A percentile compares a stretch with the other conserved stretches of the same genome.
Evolutionary conservation across 1,140 invertebrate species (phyloP).

Genomic region (Drosophila ironensis): DNA sequence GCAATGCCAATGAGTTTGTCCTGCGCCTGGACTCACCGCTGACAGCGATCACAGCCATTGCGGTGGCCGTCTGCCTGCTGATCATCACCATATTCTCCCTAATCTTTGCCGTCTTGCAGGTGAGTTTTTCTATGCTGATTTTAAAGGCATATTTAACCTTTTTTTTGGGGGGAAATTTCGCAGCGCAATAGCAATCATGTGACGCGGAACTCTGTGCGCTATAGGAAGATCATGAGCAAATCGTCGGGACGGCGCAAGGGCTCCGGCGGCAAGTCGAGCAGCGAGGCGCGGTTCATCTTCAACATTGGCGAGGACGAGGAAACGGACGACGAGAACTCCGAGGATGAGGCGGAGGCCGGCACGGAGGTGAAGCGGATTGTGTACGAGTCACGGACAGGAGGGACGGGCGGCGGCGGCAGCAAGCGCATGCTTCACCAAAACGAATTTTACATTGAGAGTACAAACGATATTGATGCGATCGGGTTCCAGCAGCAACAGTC

Average conservation of each 20-base stretch:
- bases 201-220: slow-evolving; percentile 60
- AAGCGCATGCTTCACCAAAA: slow-evolving; percentile 48
- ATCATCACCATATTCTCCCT: slow-evolving; percentile 86
- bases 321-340: slow-evolving; percentile 53
- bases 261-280: slow-evolving; percentile 13
- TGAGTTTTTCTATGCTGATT: slow-evolving; percentile 67
- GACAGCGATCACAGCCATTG: slow-evolving; percentile 86
- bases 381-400: too few species aligned
- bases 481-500: slow-evolving; percentile 61
- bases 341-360: slow-evolving; percentile 24
- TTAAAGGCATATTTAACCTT: background rate
- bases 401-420: too few species aligned
- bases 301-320: slow-evolving; percentile 61
- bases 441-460: slow-evolving; percentile 75
- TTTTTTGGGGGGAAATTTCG: background rate
- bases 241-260: slow-evolving; percentile 20
- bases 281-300: slow-evolving; percentile 65
- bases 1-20: slow-evolving; percentile 78
- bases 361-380: slow-evolving; percentile 30
- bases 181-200: slow-evolving; percentile 66
- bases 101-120: slow-evolving; percentile 87
- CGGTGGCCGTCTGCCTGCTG: slow-evolving; percentile 86
- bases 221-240: slow-evolving; percentile 53
- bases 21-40: slow-evolving; percentile 79
- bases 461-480: slow-evolving; percentile 77